A percentile compares a stretch with the other conserved stretches of the same genome.
These are phyloP conservation scores for Erinaceus europaeus DNA, from an alignment of 2,113 vertebrate genomes.

Conservation along the genomic window DNA sequence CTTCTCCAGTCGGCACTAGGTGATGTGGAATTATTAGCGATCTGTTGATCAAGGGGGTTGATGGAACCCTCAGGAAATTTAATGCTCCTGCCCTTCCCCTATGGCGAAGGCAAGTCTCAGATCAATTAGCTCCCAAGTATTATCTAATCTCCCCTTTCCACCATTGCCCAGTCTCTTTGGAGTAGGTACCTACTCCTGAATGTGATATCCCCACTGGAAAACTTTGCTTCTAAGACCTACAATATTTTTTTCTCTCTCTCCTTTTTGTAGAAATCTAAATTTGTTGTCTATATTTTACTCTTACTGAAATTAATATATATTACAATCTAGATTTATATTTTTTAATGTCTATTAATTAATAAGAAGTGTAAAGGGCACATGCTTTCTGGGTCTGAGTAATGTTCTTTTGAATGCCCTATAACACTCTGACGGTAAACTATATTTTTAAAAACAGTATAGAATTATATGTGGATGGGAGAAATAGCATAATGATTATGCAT, in stretches of 20 bases:
- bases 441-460: neutral
- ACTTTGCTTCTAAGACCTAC: neutral
- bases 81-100: neutral
- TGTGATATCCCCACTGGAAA: neutral
- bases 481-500: no score
- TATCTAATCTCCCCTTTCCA: neutral
- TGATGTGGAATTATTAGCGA: conserved; percentile 27
- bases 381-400: neutral
- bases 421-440: neutral
- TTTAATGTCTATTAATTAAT: neutral
- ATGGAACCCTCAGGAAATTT: neutral
- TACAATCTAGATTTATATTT: neutral
- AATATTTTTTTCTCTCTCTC: neutral
- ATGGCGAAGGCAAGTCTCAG: neutral
- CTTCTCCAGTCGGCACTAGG: neutral
- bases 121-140: neutral
- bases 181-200: neutral
- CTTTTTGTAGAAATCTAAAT: neutral
- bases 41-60: neutral
- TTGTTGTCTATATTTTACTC: neutral
- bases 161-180: neutral
- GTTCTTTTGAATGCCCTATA: neutral
- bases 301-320: neutral
- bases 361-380: neutral
- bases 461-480: neutral